phyloP scores from a whole-genome alignment of 2,113 vertebrate species.

The Trichomycterus rosablanca region DNA sequence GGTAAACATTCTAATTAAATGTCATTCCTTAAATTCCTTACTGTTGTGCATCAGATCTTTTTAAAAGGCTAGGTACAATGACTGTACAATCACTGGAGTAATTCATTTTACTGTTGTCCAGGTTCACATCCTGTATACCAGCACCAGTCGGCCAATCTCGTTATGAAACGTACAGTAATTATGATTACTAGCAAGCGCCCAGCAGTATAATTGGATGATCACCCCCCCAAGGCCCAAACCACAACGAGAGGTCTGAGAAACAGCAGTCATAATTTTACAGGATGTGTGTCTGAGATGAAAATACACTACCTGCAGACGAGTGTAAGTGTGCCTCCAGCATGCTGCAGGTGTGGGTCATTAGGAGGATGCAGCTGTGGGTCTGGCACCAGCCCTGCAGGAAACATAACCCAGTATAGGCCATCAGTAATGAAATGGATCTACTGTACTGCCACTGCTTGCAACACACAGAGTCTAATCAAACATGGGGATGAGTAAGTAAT shows the following conservation, averaged over 20 bases:
- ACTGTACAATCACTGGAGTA: too few species aligned
- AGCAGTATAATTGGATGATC: too few species aligned
- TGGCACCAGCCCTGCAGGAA: constrained; percentile 52
- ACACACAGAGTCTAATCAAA: not conserved
- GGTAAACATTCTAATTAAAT: too few species aligned
- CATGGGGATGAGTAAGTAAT: not conserved
- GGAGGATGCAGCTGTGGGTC: constrained; percentile 47
- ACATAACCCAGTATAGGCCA: constrained; percentile 24
- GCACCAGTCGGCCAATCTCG: too few species aligned
- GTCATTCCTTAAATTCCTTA: too few species aligned
- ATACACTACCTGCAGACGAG: constrained; percentile 65
- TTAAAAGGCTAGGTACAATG: too few species aligned
- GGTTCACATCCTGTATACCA: too few species aligned
- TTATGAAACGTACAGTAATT: too few species aligned
- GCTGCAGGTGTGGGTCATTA: constrained; percentile 40
- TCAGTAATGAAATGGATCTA: not conserved
- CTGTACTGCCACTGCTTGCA: not conserved
- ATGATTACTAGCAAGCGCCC: too few species aligned
- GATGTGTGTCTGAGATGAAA: constrained; percentile 4
- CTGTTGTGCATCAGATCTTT: too few species aligned
- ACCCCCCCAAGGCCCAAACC: too few species aligned
- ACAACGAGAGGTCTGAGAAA: not conserved
- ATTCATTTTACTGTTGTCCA: too few species aligned
- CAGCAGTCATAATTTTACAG: not conserved
- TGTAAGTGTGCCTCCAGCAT: constrained; percentile 40